These are phyloP conservation scores for Chloebia gouldiae DNA, from an alignment of 2,113 vertebrate species.

Conservation along the genomic window DNA sequence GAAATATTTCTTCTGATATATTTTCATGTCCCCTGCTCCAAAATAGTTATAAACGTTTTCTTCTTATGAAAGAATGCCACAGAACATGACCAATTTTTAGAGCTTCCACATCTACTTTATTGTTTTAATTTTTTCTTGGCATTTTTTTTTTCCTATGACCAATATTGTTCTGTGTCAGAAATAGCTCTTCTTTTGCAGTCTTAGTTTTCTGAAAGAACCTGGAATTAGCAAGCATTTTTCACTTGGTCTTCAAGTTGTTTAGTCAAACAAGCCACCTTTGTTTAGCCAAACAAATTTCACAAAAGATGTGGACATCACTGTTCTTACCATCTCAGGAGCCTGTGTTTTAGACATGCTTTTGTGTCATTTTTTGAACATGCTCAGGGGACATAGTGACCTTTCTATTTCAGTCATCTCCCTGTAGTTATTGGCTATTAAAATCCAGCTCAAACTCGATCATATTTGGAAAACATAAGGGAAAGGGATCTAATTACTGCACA, in stretches of 20 bases:
- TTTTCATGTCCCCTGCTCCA: background rate
- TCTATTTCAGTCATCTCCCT: background rate
- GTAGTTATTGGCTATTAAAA: background rate
- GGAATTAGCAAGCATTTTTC: background rate
- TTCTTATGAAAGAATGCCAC: background rate
- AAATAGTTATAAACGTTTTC: background rate
- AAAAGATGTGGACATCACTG: background rate
- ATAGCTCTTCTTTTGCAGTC: background rate
- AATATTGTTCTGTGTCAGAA: background rate
- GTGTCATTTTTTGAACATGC: background rate
- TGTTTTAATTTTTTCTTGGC: background rate
- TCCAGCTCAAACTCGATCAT: background rate
- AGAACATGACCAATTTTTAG: background rate
- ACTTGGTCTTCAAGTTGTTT: background rate
- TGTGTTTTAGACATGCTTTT: background rate
- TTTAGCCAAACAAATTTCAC: background rate
- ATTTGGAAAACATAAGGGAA: background rate
- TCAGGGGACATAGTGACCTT: background rate
- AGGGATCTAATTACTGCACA: background rate
- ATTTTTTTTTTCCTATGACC: background rate
- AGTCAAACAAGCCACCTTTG: background rate
- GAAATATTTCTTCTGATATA: background rate
- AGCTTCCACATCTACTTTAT: background rate
- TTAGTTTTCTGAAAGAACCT: background rate
- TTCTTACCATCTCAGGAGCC: background rate